Base-by-base conservation (phyloP, 2,888 invertebrate species). In the Phaonia tiefii region DNA sequence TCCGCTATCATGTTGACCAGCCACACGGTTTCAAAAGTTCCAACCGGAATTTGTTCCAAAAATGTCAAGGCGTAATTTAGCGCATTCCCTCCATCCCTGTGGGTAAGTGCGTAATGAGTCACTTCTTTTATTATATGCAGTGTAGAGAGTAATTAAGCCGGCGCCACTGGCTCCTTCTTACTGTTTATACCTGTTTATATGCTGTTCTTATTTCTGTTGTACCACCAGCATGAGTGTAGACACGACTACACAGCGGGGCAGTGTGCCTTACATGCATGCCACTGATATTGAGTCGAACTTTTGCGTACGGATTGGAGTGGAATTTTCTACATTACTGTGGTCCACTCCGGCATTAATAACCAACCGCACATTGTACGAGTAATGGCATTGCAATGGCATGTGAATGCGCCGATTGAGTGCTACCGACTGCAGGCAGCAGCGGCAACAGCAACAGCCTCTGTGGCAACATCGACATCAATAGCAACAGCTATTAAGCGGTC, bases 261-360 rank as follows among this genome's bases (percentile, higher is more conserved):
- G 17, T 42, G 2, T 63, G 13, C 13, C n/a, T n/a, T n/a, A n/a
- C n/a, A 22, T 22, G 22, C 20, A 22, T 22, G 13, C 7, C 63
- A 26, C 22, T 80, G 54, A 31, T 54, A 72, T 75, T 73, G 72
- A 77, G 77, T 54, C 51, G 39, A 70, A 71, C 22, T 58, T 25
- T 42, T 49, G 42, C 39, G 37, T 46, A 54, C 51, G 67, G 71
- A 78, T 67, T 78, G 39, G 81, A 81, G 81, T 81, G 75, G 63
- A 81, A 72, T 63, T 75, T 67, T 75, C 77, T 81, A 77, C 37
- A 31, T 39, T 44, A 4, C 60, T 65, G 66, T 22, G 72, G 69
- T 60, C 75, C 75, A 79, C 49, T 51, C 58, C 15, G 25, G 25
- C 22, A 2, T 26, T 26, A 56, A 56, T 26, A 39, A 8, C n/a